These are phyloP conservation scores for Aleadryas rufinucha DNA, from an alignment of 2,113 vertebrate species.

Conservation along the genomic window DNA sequence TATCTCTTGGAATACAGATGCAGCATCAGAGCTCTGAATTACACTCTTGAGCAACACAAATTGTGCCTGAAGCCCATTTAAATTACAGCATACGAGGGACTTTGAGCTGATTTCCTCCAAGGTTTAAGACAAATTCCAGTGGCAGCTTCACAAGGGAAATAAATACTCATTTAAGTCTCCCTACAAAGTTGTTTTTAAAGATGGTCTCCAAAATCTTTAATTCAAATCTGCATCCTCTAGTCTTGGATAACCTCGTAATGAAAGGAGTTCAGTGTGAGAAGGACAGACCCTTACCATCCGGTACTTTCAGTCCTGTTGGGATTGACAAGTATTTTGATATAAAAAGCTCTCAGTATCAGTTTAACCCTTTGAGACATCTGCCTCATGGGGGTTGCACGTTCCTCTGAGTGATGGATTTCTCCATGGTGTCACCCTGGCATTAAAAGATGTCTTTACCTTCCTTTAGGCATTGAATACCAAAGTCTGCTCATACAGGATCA, in stretches of 20 bases:
- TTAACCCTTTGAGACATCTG: not conserved
- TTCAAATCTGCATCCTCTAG: not conserved
- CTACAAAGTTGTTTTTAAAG: not conserved
- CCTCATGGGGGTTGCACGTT: not conserved
- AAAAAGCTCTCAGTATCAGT: accelerated
- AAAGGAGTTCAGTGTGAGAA: not conserved
- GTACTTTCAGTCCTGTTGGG: not conserved
- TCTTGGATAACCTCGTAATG: not conserved
- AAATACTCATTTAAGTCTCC: not conserved
- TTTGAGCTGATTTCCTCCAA: conserved; percentile 15
- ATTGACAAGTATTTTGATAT: not conserved
- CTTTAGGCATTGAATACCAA: not conserved
- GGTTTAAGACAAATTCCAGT: not conserved
- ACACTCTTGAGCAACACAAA: not conserved
- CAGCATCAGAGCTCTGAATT: not conserved
- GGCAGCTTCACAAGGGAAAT: not conserved
- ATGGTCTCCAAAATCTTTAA: not conserved
- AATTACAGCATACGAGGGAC: not conserved
- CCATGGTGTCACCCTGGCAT: not conserved
- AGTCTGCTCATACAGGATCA: not conserved
- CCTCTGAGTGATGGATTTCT: not conserved
- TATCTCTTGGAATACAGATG: conserved; percentile 10
- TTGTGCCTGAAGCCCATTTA: not conserved
- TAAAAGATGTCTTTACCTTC: not conserved
- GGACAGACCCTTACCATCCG: accelerated